Evolutionary conservation across 2,888 invertebrate genomes (phyloP).

Genomic region (Euplagia quadripunctaria): DNA sequence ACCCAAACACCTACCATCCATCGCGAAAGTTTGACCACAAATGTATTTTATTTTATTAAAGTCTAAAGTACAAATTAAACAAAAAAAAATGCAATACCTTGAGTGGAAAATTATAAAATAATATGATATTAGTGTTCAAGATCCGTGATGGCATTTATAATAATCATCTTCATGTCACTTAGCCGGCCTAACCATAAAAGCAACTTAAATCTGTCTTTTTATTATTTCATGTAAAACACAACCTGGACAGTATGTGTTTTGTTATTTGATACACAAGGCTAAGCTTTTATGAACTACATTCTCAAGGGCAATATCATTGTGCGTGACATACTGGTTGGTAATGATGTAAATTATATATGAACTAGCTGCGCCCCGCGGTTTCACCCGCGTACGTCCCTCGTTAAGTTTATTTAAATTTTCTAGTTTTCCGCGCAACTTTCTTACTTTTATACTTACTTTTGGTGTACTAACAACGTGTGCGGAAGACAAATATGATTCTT

Average conservation of each 20-base stretch:
- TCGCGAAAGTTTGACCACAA: too few relatives aligned
- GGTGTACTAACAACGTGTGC: neutral
- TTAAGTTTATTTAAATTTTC: too few relatives aligned
- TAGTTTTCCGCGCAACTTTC: too few relatives aligned
- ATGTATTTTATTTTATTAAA: too few relatives aligned
- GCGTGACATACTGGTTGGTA: neutral
- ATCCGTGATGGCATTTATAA: neutral
- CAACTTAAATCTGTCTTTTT: neutral
- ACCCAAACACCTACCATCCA: too few relatives aligned
- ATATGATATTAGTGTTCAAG: neutral
- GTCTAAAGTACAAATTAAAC: too few relatives aligned
- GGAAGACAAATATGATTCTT: neutral
- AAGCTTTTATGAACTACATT: neutral
- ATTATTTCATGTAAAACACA: too few relatives aligned
- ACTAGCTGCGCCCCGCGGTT: too few relatives aligned
- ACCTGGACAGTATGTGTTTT: neutral
- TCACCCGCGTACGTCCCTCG: too few relatives aligned
- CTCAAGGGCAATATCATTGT: neutral
- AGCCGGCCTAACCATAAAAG: neutral
- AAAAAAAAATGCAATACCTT: neutral
- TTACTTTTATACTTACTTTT: too few relatives aligned
- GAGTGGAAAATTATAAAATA: neutral
- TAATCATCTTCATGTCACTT: neutral
- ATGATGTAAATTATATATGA: neutral
- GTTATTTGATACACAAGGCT: neutral